Conservation (phyloP, 2,113 vertebrate species). For the Machaerirhynchus nigripectus region DNA sequence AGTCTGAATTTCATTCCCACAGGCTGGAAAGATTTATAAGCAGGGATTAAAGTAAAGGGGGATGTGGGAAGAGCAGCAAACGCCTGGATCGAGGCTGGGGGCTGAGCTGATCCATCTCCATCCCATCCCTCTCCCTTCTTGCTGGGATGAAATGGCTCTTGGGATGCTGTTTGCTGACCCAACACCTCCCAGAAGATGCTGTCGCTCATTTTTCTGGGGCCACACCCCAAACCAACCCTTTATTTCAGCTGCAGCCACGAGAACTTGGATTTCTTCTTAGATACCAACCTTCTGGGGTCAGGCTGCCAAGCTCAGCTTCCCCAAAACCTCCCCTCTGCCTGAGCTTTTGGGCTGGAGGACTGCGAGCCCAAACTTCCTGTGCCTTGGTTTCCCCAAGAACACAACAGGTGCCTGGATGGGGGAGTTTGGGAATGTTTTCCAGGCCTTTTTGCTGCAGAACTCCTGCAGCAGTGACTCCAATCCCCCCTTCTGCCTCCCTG, state of each 20-base stretch:
- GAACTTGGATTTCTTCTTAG: neutral
- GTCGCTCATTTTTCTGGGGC: neutral
- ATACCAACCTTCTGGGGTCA: no score
- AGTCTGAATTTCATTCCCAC: neutral
- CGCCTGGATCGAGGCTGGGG: rapidly evolving
- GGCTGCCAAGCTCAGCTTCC: neutral
- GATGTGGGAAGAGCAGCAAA: neutral
- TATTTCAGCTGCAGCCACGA: neutral
- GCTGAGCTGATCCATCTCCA: neutral
- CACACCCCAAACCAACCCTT: neutral
- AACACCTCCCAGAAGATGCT: neutral
- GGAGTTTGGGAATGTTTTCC: neutral
- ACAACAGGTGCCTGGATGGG: rapidly evolving
- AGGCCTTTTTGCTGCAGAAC: neutral
- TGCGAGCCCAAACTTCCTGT: rapidly evolving
- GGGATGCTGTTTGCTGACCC: neutral
- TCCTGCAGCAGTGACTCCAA: neutral
- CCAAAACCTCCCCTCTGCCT: rapidly evolving
- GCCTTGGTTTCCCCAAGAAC: neutral
- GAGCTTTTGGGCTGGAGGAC: neutral
- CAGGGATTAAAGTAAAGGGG: neutral
- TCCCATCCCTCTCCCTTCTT: neutral
- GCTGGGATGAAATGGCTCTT: neutral
- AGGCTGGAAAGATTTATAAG: neutral
- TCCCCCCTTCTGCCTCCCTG: neutral